phyloP scores from a whole-genome alignment of 2,888 invertebrate genomes.

The Scrobipalpa atriplicella region DNA sequence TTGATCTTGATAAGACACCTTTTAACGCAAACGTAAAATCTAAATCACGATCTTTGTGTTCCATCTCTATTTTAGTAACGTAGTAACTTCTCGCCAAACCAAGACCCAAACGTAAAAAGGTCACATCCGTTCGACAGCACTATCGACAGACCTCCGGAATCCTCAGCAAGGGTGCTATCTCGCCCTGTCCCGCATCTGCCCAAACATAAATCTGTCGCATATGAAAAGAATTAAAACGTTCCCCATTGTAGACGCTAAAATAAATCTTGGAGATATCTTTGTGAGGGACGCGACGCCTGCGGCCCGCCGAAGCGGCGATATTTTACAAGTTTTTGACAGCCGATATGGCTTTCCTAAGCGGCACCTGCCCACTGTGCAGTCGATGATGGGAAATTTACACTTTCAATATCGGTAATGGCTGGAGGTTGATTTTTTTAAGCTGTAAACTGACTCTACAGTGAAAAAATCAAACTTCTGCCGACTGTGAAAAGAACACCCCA shows the following conservation, averaged over 20 bases:
- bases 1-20: too few relatives aligned
- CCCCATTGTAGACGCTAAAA: conserved; percentile 78
- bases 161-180: conserved; percentile 49
- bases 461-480: too few relatives aligned
- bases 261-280: conserved; percentile 81
- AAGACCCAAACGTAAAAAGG: conserved; percentile 29
- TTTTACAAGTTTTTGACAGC: conserved; percentile 81
- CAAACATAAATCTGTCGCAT: conserved; percentile 79
- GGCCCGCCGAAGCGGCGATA: conserved; percentile 77
- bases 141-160: conserved; percentile 2
- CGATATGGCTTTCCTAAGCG: conserved; percentile 80
- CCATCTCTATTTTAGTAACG: too few relatives aligned
- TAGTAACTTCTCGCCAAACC: not conserved
- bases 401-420: conserved; percentile 32
- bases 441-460: not conserved
- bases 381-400: conserved; percentile 31
- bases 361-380: conserved; percentile 67
- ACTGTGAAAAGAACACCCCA: too few relatives aligned
- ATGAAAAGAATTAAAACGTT: conserved; percentile 82
- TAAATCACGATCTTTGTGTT: too few relatives aligned
- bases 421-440: not conserved
- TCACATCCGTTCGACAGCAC: conserved; percentile 29
- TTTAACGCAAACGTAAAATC: too few relatives aligned
- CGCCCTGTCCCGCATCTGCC: conserved; percentile 68
- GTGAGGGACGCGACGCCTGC: conserved; percentile 74